phyloP scores from a whole-genome alignment of 1,140 invertebrate species.

The Ips typographus region DNA sequence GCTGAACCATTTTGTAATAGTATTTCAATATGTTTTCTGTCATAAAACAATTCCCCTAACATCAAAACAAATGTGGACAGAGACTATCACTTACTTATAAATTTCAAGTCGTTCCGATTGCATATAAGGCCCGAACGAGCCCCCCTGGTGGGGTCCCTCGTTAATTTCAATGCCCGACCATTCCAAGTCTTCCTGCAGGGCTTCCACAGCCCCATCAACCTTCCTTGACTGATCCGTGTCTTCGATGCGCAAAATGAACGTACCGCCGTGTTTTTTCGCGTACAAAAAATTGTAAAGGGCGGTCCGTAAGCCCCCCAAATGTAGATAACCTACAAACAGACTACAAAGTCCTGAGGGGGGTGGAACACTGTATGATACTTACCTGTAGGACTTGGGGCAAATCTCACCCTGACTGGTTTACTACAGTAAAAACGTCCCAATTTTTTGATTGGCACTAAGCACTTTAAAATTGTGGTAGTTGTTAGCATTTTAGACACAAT shows the following conservation, averaged over 20 bases:
- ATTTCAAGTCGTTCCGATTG: conserved; percentile 78
- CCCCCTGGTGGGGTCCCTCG: conserved; percentile 78
- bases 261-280: conserved; percentile 76
- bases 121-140: conserved; percentile 80
- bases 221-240: conserved; percentile 91
- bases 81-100: conserved; percentile 63
- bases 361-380: conserved; percentile 23
- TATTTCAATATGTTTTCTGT: conserved; percentile 63
- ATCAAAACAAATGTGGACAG: neutral
- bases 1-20: conserved; percentile 76
- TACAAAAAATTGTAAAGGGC: conserved; percentile 96
- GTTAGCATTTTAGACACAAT: too few species aligned
- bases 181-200: conserved; percentile 75
- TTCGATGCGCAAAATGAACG: conserved; percentile 92
- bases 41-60: conserved; percentile 40
- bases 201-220: conserved; percentile 73
- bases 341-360: neutral
- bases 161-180: conserved; percentile 88
- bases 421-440: neutral
- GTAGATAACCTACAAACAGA: conserved; percentile 70
- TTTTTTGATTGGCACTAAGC: too few species aligned
- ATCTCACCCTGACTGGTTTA: conserved; percentile 69
- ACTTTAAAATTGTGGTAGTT: too few species aligned
- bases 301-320: conserved; percentile 92
- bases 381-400: conserved; percentile 90